Base-by-base conservation (phyloP, 2,797 vertebrate species). In the Malurus leucopterus region DNA sequence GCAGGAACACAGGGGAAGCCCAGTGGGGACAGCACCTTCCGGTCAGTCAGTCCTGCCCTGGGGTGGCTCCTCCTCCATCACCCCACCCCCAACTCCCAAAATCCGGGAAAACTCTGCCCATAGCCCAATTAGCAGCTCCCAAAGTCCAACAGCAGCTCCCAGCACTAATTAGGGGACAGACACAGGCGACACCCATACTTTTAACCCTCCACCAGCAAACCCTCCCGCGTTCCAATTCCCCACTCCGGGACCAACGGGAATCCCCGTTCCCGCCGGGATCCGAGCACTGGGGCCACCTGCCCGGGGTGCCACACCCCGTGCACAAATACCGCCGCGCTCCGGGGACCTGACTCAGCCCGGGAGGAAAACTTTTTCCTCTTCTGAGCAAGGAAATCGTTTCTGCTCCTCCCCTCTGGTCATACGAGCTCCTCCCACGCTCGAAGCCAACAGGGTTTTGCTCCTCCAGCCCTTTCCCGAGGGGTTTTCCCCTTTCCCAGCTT, bases 281-380 rank as follows among this genome's bases (percentile, higher is more conserved):
- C 36, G 36, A 36, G 36, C 36, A 36, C 36, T 36, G 36, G 36
- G 36, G 36, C 36, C 88, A 84, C 83, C 90, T 67, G 6, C 71
- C 38, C 70, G 0, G 3, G 23, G 55, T 32, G 43, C 94, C 93
- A 72, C 95, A 83, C 94, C 95, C 95, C 9, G 26, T 4, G 70
- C 72, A 53, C 89, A 94, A 93, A 95, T 88, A 78, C 53, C 1
- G 23, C 77, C 13, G 2, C 4, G 73, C 79, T 47, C 70, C 4
- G 3, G 6, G 71, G 69, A 8, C 27, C 6, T 97, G 95, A 97
- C 92, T 96, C 96, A 96, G 89, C 41, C 67, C 40, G 50, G 46
- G 5, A 90, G 81, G 78, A 71, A 73, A 75, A 49, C 50, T 65
- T 43, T 24, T 14, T 14, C 77, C 46, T 88, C 59, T 1, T 81